Conservation (phyloP, 2,888 invertebrate species). For the Chaetoderma sp. region DNA sequence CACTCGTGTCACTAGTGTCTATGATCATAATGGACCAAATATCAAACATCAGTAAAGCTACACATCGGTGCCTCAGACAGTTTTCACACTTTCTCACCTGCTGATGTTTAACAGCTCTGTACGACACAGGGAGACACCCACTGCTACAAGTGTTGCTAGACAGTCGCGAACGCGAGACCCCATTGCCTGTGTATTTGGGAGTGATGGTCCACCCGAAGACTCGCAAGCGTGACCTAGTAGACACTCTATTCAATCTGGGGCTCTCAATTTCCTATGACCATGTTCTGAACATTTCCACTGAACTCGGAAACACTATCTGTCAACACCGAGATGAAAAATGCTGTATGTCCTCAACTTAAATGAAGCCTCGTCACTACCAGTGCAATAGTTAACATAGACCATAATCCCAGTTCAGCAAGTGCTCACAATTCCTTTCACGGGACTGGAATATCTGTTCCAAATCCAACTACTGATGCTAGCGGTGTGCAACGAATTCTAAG, state of each 20-base stretch:
- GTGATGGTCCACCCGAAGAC: conserved; percentile 30
- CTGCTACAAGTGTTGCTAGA: too few relatives aligned
- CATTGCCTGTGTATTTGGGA: conserved; percentile 31
- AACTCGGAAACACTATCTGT: conserved; percentile 20
- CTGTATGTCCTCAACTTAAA: conserved; percentile 33
- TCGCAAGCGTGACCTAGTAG: conserved; percentile 29
- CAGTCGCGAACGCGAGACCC: conserved; percentile 17
- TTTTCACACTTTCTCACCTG: conserved; percentile 22
- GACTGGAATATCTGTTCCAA: conserved; percentile 32
- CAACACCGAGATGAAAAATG: conserved; percentile 3
- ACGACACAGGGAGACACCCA: conserved; percentile 7
- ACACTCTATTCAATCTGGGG: conserved; percentile 28
- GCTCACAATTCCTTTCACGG: conserved; percentile 37
- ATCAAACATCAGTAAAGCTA: conserved; percentile 6
- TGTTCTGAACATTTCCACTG: conserved; percentile 27
- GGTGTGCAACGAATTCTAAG: background rate
- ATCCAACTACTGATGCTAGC: background rate
- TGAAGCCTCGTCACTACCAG: conserved; percentile 29
- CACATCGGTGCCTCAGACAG: too few relatives aligned
- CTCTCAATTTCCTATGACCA: conserved; percentile 35
- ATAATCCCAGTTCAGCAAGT: conserved; percentile 35
- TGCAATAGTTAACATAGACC: conserved; percentile 40
- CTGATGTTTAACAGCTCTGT: conserved; percentile 18
- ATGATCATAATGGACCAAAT: conserved; percentile 5
- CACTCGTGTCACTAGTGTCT: too few relatives aligned